Percentiles rank a stretch among this genome's conserved stretches.
Conservation (phyloP, 2,797 vertebrate genomes). For the Percopsis omiscomaycus region DNA sequence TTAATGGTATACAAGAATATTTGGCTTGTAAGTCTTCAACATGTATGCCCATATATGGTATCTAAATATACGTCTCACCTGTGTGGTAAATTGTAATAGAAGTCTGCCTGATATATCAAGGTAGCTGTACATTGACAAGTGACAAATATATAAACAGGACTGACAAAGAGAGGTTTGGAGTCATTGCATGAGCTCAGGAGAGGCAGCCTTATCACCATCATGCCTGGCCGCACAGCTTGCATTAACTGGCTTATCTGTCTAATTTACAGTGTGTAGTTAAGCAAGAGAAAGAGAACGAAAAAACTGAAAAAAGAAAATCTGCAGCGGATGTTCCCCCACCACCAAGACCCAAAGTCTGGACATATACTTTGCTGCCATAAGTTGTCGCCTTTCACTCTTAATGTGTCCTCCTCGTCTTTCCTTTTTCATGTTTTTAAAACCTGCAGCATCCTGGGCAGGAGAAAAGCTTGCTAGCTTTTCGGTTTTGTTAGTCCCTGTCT, state of each 20-base stretch:
- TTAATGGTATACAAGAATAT: slow-evolving; percentile 1
- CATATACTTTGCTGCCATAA: slow-evolving; percentile 69
- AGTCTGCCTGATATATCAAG: slow-evolving; percentile 44
- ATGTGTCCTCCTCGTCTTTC: slow-evolving; percentile 52
- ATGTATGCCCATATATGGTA: slow-evolving; percentile 36
- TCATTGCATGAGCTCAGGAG: slow-evolving; percentile 59
- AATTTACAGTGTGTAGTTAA: slow-evolving; percentile 81
- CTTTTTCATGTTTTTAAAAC: slow-evolving; percentile 58
- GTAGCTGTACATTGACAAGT: slow-evolving; percentile 6
- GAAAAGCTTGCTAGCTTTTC: slow-evolving; percentile 78
- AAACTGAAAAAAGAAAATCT: slow-evolving; percentile 59
- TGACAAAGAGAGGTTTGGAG: slow-evolving; percentile 50
- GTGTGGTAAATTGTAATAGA: slow-evolving; percentile 42
- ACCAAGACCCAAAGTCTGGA: slow-evolving; percentile 80
- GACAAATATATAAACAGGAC: slow-evolving; percentile 17
- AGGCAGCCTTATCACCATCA: slow-evolving; percentile 35
- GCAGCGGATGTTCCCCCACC: slow-evolving; percentile 55
- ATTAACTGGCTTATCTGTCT: slow-evolving; percentile 77
- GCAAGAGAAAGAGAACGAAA: slow-evolving; percentile 64
- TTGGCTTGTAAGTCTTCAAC: slow-evolving; percentile 15
- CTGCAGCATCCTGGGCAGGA: slow-evolving; percentile 72
- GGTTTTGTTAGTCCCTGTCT: slow-evolving; percentile 55
- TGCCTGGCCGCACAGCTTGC: slow-evolving; percentile 51
- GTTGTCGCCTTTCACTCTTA: slow-evolving; percentile 60
- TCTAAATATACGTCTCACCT: slow-evolving; percentile 38